Evolutionary conservation across 2,113 vertebrate genomes (phyloP).

Genomic region (Corydoras sp.): DNA sequence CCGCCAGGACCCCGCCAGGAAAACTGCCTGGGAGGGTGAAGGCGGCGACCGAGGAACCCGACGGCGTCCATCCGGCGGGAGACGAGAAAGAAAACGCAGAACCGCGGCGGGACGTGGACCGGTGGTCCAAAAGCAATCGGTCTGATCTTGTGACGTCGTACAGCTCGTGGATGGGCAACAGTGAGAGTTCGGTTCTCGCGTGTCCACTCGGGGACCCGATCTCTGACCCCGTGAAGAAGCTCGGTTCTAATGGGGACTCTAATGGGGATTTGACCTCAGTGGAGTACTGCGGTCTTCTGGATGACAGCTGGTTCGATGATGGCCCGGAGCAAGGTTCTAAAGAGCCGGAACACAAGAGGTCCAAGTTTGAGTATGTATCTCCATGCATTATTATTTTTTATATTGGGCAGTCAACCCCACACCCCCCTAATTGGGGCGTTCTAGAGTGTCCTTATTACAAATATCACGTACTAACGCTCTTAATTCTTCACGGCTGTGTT

Average conservation of each 20-base stretch:
- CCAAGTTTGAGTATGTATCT: not conserved
- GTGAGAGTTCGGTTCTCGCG: not conserved
- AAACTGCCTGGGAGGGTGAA: too few species aligned
- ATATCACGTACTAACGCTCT: too few species aligned
- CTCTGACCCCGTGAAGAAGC: slow-evolving; percentile 1
- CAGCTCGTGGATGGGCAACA: slow-evolving; percentile 6
- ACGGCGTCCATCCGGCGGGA: not conserved
- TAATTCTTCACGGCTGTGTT: too few species aligned
- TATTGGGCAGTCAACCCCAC: too few species aligned
- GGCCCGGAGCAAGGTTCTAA: not conserved
- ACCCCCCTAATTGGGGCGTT: too few species aligned
- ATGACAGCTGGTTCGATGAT: slow-evolving; percentile 64
- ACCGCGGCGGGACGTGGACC: slow-evolving; percentile 23
- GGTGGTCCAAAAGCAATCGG: slow-evolving; percentile 3
- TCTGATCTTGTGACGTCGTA: slow-evolving; percentile 13
- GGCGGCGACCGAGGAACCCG: too few species aligned
- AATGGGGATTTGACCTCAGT: slow-evolving; percentile 25
- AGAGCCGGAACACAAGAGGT: not conserved
- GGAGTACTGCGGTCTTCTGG: slow-evolving; percentile 42
- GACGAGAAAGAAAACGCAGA: slow-evolving; percentile 33
- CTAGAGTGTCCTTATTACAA: too few species aligned
- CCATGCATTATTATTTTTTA: not conserved
- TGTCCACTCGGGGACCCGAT: not conserved
- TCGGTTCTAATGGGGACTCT: not conserved
- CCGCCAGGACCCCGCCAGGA: too few species aligned